These are phyloP conservation scores for Drosophila nasuta DNA, from an alignment of 1,140 invertebrate species.

Conservation along the genomic window DNA sequence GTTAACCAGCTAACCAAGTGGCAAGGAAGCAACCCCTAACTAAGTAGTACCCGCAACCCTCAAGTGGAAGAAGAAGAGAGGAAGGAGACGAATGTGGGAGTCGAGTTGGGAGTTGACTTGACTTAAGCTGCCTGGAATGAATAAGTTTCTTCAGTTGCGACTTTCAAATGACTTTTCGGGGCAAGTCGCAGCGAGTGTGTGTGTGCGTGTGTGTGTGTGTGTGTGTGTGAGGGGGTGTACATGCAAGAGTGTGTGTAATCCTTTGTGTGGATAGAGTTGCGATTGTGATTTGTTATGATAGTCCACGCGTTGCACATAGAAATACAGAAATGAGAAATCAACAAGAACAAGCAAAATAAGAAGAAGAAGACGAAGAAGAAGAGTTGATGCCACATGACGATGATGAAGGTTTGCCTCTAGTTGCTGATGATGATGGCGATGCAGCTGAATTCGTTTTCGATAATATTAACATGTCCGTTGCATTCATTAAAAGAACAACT, in stretches of 20 bases:
- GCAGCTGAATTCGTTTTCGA: slow-evolving; percentile 46
- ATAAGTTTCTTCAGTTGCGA: slow-evolving; percentile 37
- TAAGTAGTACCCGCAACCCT: no score
- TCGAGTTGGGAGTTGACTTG: not conserved
- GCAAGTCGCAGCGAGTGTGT: not conserved
- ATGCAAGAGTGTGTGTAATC: slow-evolving; percentile 1
- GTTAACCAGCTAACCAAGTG: slow-evolving; percentile 15
- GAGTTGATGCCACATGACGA: not conserved
- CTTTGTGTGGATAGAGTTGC: not conserved
- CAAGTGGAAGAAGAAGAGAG: no score
- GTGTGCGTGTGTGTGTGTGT: not conserved
- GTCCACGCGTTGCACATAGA: slow-evolving; percentile 31
- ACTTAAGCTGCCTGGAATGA: slow-evolving; percentile 4
- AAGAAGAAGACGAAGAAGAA: no score
- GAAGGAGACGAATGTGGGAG: not conserved
- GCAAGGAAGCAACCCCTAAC: not conserved
- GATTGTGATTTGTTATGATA: slow-evolving; percentile 39
- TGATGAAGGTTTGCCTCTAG: not conserved
- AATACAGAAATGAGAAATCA: slow-evolving; percentile 37
- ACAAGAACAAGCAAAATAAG: slow-evolving; percentile 5
- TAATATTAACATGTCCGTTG: slow-evolving; percentile 65
- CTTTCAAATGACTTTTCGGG: slow-evolving; percentile 54
- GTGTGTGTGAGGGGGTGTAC: no score
- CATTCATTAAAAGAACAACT: slow-evolving; percentile 78
- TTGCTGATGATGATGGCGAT: slow-evolving; percentile 57